Base-by-base conservation (phyloP, 2,797 vertebrate genomes). In the Limosa lapponica region DNA sequence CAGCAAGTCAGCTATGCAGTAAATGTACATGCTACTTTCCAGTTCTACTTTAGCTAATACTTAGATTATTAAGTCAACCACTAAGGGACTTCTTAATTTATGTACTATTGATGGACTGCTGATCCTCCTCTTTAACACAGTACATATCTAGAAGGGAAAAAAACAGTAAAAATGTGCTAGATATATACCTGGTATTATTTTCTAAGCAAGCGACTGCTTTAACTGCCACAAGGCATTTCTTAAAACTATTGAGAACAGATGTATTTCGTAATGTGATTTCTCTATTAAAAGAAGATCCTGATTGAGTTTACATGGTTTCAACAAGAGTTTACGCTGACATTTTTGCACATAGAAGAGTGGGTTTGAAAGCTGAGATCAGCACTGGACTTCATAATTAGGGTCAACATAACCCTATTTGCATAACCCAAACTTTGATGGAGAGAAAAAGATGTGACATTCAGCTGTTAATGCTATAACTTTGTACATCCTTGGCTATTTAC, bases 161-260 rank as follows among this genome's bases (percentile, higher is more conserved):
- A 44, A 12, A 0, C 19, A 65, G 24, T 72, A 83, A 91, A 91
- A 91, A 78, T 14, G 27, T 74, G 58, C 64, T 58, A 65, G 28
- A 57, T 83, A 58, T 75, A 65, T 83, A 69, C 61, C 46, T 39
- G 61, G 43, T 74, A 61, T 51, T 92, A 74, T 51, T 81, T 90
- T 55, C 57, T 74, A 49, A 72, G 70, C 17, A 48, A 91, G 65
- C 0, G 0, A 51, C 46, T 67, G 67, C 87, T 92, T 87, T 89
- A 89, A 92, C 72, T 78, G 41, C 79, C 62, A 86, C 57, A 75
- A 83, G 79, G 72, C 72, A 58, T 86, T 93, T 91, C 79, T 66
- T 88, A 77, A 78, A 95, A 82, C 44, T 88, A 23, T 11, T 82
- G 8, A 59, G 62, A 95, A 59, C 66, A 90, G 66, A 91, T 73